A percentile compares a stretch with the other conserved stretches of the same genome.
phyloP scores from a whole-genome alignment of 2,888 invertebrate species.

The Machimus atricapillus region DNA sequence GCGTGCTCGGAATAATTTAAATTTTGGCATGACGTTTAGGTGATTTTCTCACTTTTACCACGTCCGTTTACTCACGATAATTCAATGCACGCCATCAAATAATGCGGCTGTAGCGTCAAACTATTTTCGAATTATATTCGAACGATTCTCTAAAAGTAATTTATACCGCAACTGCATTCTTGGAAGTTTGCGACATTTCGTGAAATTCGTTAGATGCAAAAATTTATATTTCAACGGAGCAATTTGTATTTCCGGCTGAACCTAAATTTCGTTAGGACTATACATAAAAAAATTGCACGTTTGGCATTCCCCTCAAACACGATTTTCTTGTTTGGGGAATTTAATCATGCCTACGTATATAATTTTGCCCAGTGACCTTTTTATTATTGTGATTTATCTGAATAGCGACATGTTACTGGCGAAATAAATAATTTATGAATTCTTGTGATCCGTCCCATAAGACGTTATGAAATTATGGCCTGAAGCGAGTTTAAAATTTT shows the following conservation, averaged over 20 bases:
- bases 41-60: slow-evolving; percentile 7
- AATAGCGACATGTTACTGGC: not conserved
- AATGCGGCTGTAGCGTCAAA: not conserved
- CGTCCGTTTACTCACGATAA: not conserved
- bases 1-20: slow-evolving; percentile 5
- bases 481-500: not conserved
- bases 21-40: not conserved
- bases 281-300: not conserved
- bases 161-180: not conserved
- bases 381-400: not conserved
- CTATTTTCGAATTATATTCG: not conserved
- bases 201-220: not conserved
- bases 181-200: not conserved
- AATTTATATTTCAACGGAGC: not conserved
- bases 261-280: not conserved
- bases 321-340: not conserved
- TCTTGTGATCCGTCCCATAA: not conserved
- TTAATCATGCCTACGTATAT: not conserved
- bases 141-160: not conserved
- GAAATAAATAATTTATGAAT: not conserved
- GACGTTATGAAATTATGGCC: not conserved
- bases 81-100: not conserved
- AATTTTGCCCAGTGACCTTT: not conserved
- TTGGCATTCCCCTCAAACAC: not conserved
- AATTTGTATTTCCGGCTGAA: not conserved